Evolutionary conservation across 2,113 vertebrate genomes (phyloP), one percentile per base, ranked within the genome.

Genomic region (Erythrocercus mccallii): DNA sequence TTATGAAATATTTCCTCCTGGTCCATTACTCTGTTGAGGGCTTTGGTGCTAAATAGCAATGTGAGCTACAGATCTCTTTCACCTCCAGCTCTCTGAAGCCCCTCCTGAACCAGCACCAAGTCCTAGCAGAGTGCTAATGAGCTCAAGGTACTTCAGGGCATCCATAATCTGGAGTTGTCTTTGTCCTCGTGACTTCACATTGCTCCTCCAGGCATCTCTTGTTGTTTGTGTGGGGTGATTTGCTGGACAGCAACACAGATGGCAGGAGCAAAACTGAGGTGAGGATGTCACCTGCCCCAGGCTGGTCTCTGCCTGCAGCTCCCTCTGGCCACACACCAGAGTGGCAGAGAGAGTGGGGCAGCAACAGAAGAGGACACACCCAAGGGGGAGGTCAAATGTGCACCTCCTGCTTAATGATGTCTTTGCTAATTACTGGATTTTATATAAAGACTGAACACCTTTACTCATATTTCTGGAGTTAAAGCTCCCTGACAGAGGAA

Each of bases 11-110:
- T 76, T 92, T 94, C 91, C 85, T 95, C 40, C 71, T 88, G 91
- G 87, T 76, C 94, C 56, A 54, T 96, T 95, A 91, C 71, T 89
- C 47, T 82, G 16, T 74, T 95, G 76, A 71, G 37, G 61, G 21
- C 3, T 86, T 72, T 48, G 35, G 81, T 80, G 92, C 80, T 91
- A 93, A 95, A 92, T 95, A 85, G 86, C 62, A 95, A 45, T 33
- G 25, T 38, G 44, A 85, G 60, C 65, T 88, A 90, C 96, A 95
- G 70, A 78, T 61, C 30, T 56, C 53, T 87, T 96, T 92, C 83
- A 72, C 60, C 68, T 88, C 73, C 11, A 3, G 35, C 79, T n/a
- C 86, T 60, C 88, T 82, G 70, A 94, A 88, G 78, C 47, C 81
- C 20, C 51, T 95, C 82, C 68, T 81, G 92, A 97, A 68, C 24